Conservation (phyloP, 2,113 vertebrate genomes). For the Colinus virginianus region DNA sequence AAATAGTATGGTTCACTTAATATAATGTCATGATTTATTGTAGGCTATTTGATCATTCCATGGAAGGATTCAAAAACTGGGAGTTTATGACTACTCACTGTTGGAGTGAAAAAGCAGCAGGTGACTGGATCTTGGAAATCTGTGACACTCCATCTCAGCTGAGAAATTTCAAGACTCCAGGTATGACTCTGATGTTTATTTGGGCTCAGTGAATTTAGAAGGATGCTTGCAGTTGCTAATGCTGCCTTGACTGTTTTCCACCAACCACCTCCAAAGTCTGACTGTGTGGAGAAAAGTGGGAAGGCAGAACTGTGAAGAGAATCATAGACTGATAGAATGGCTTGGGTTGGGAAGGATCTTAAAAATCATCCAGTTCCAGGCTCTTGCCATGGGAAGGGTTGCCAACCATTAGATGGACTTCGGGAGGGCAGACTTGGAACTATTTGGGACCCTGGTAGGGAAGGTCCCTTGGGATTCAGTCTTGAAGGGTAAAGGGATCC, state of each 20-base stretch:
- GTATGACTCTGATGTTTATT: slow-evolving; percentile 70
- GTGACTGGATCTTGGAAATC: slow-evolving; percentile 97
- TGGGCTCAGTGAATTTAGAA: neutral
- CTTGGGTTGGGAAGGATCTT: neutral
- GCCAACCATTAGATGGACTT: neutral
- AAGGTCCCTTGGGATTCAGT: too few species aligned
- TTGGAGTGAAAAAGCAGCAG: slow-evolving; percentile 96
- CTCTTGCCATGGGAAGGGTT: neutral
- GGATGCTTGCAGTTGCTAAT: neutral
- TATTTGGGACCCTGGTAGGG: too few species aligned
- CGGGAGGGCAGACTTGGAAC: too few species aligned
- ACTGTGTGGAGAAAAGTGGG: neutral
- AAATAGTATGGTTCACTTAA: neutral
- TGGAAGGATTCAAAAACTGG: slow-evolving; percentile 99
- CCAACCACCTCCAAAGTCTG: neutral
- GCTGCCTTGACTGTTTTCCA: neutral
- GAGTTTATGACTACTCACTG: slow-evolving; percentile 99
- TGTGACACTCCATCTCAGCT: slow-evolving; percentile 96
- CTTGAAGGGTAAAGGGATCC: too few species aligned
- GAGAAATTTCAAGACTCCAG: slow-evolving; percentile 97
- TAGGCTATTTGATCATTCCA: slow-evolving; percentile 98
- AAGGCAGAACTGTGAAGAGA: neutral
- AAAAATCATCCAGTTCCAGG: neutral
- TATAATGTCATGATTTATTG: slow-evolving; percentile 43
- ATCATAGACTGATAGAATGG: neutral